A percentile compares a stretch with the other conserved stretches of the same genome.
Evolutionary conservation across 2,797 vertebrate species (phyloP).

Genomic region (Catharus ustulatus): DNA sequence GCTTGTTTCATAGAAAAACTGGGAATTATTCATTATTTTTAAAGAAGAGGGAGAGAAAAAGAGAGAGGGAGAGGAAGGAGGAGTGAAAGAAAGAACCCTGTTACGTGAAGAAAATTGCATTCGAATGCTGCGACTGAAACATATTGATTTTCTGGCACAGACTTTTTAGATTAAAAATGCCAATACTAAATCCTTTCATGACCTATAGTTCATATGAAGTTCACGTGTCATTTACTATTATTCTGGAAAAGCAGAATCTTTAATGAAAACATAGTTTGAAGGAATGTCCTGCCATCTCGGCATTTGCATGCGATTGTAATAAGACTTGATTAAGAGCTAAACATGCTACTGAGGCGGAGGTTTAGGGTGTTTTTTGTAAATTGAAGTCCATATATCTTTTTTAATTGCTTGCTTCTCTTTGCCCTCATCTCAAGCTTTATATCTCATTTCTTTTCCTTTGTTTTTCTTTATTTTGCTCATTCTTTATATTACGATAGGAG

Average conservation of each 20-base stretch:
- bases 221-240: conserved; percentile 86
- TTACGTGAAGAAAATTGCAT: conserved; percentile 85
- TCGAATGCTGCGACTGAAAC: conserved; percentile 85
- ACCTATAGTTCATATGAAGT: conserved; percentile 86
- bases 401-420: conserved; percentile 68
- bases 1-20: conserved; percentile 85
- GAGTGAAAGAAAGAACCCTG: conserved; percentile 79
- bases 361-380: conserved; percentile 60
- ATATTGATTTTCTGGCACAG: conserved; percentile 90
- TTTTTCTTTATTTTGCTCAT: conserved; percentile 54
- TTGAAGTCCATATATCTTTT: conserved; percentile 70
- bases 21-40: conserved; percentile 82
- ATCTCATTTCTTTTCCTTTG: conserved; percentile 27
- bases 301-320: conserved; percentile 81
- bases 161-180: conserved; percentile 89
- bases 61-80: conserved; percentile 58
- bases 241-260: conserved; percentile 78
- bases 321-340: conserved; percentile 72
- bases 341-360: conserved; percentile 3
- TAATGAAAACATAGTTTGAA: conserved; percentile 80
- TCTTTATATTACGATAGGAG: conserved; percentile 2
- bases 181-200: conserved; percentile 86
- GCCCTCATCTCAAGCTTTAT: conserved; percentile 2
- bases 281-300: conserved; percentile 70
- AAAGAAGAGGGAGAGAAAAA: conserved; percentile 65